Evolutionary conservation across 1,140 invertebrate genomes (phyloP).

Genomic region (Sarcophaga peregrina): DNA sequence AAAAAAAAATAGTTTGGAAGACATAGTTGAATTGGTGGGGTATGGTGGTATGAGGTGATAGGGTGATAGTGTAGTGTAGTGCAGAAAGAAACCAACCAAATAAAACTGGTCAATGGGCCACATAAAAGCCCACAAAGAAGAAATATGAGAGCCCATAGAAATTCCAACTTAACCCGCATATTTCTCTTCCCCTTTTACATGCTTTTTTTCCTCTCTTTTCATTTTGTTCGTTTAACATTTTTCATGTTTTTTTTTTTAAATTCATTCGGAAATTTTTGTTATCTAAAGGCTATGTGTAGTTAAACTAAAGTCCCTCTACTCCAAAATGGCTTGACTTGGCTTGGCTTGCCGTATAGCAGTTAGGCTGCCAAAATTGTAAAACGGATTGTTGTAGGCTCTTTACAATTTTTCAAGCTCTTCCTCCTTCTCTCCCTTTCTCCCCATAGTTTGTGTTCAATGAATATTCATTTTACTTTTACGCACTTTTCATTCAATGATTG

Average conservation of each 20-base stretch:
- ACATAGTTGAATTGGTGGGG: background rate
- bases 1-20: no score
- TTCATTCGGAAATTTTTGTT: no score
- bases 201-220: no score
- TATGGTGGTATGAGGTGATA: background rate
- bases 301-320: no score
- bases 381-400: background rate
- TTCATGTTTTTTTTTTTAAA: no score
- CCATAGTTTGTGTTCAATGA: background rate
- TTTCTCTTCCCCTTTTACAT: background rate
- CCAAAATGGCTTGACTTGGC: no score
- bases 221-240: no score
- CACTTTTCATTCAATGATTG: slow-evolving; percentile 14
- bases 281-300: no score
- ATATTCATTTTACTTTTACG: background rate
- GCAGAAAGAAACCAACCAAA: slow-evolving; percentile 8
- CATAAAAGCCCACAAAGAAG: background rate
- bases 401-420: no score
- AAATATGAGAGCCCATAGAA: background rate
- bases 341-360: no score
- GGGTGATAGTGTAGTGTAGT: no score
- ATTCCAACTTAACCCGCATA: slow-evolving; percentile 29
- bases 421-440: no score
- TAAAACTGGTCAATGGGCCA: slow-evolving; percentile 28
- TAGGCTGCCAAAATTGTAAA: background rate